Conservation (phyloP, 2,888 invertebrate species). For the Tenthredo scrophulariae region DNA sequence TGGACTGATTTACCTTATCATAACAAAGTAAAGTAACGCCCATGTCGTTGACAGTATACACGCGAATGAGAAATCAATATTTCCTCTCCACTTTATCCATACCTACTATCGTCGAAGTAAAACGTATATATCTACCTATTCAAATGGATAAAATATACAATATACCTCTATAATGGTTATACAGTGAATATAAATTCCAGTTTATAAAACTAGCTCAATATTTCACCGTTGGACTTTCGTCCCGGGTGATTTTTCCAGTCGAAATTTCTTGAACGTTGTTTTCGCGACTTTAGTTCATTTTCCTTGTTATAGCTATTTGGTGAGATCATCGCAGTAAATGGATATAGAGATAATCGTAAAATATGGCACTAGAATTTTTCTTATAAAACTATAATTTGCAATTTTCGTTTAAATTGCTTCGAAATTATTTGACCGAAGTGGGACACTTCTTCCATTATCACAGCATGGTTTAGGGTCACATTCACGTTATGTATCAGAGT, state of each 20-base stretch:
- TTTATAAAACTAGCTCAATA: constrained; percentile 5
- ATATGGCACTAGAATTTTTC: constrained; percentile 1
- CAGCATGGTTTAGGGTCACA: constrained; percentile 13
- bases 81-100: constrained; percentile 17
- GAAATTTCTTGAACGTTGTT: not conserved
- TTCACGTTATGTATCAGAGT: constrained; percentile 33
- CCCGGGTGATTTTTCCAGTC: not conserved
- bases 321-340: not conserved
- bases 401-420: not conserved
- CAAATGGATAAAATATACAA: constrained; percentile 15
- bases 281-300: not conserved
- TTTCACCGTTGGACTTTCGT: not conserved
- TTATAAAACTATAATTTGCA: not conserved
- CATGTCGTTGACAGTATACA: not conserved
- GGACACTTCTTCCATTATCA: constrained; percentile 30
- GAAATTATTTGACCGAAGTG: not conserved
- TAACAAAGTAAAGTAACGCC: not conserved
- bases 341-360: not conserved
- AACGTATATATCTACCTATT: constrained; percentile 10
- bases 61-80: constrained; percentile 33
- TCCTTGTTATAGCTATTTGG: not conserved
- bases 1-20: constrained; percentile 11
- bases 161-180: not conserved
- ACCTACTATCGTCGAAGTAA: not conserved
- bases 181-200: constrained; percentile 19